phyloP scores from a whole-genome alignment of 2,888 invertebrate species.

The Cabera pusaria region DNA sequence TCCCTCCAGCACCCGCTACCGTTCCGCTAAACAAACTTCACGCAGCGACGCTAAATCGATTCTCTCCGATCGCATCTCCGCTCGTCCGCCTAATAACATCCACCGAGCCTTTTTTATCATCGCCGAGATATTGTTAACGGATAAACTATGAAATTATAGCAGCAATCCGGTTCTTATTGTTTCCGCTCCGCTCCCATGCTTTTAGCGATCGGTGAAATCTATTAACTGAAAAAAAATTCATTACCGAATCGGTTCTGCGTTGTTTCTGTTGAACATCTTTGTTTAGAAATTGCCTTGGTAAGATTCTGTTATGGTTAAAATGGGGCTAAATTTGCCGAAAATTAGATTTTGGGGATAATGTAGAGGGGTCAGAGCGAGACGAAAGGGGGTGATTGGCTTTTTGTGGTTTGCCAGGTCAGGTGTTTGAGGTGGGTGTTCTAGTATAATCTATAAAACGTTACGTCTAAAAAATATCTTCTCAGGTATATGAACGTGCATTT shows the following conservation, averaged over 20 bases:
- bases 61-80: slow-evolving; percentile 70
- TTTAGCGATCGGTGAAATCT: slow-evolving; percentile 55
- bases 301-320: slow-evolving; percentile 52
- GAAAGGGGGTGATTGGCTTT: slow-evolving; percentile 54
- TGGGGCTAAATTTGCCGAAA: slow-evolving; percentile 57
- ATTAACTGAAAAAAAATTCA: slow-evolving; percentile 65
- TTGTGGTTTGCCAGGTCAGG: slow-evolving; percentile 35
- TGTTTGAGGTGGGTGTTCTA: slow-evolving; percentile 30
- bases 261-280: slow-evolving; percentile 78
- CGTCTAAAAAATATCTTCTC: too few relatives aligned
- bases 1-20: slow-evolving; percentile 45
- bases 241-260: slow-evolving; percentile 70
- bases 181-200: slow-evolving; percentile 62
- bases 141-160: slow-evolving; percentile 75
- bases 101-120: slow-evolving; percentile 68
- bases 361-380: slow-evolving; percentile 50
- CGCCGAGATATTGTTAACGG: slow-evolving; percentile 67
- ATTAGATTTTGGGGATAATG: slow-evolving; percentile 64
- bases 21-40: slow-evolving; percentile 81
- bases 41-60: slow-evolving; percentile 75
- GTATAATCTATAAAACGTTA: too few relatives aligned
- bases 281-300: slow-evolving; percentile 63
- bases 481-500: too few relatives aligned
- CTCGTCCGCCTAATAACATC: slow-evolving; percentile 67
- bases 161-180: slow-evolving; percentile 60